Base-by-base conservation (phyloP, 2,888 invertebrate genomes). In the Amphipyra tragopoginis region DNA sequence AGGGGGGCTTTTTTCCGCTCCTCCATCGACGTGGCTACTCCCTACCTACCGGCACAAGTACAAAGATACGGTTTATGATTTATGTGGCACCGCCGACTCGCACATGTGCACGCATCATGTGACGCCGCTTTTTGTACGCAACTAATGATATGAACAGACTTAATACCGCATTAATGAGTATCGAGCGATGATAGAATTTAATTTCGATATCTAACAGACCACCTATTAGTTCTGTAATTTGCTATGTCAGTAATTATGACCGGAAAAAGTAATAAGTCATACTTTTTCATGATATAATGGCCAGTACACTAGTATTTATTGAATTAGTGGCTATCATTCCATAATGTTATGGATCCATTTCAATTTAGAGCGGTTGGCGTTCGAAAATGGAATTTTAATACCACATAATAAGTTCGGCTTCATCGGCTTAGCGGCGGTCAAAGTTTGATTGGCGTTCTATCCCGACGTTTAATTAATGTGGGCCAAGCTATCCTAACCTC, bases 401-500 rank as follows among this genome's bases (percentile, higher is more conserved):
- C 91, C 88, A 90, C 90, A 91, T 93, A 93, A 93, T 93, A 92
- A 91, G 92, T 93, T 88, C 81, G 88, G 92, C 89, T 92, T 90
- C 88, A 90, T 88, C 89, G 90, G 92, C 90, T 93, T 93, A 93
- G 88, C 85, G 83, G 87, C 87, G 93, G 92, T 93, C 93, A 93
- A 91, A 93, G 90, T 94, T 93, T 94, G 93, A 94, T 94, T 93
- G 93, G 93, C 92, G 90, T 90, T 88, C 90, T 91, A 92, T 90
- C 89, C 90, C 89, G 84, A 86, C 88, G 87, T 91, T 90, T 93
- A 93, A 94, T 94, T 93, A 93, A 93, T 93, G 91, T 90, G 87
- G 85, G 86, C 85, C 86, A 85, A 88, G 86, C 86, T 86, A 85
- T 85, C 87, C 85, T 82, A 86, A 86, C 88, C 67, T 86, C 81